Base-by-base conservation (phyloP, 1,140 invertebrate genomes). In the Drosophila lacertosa region DNA sequence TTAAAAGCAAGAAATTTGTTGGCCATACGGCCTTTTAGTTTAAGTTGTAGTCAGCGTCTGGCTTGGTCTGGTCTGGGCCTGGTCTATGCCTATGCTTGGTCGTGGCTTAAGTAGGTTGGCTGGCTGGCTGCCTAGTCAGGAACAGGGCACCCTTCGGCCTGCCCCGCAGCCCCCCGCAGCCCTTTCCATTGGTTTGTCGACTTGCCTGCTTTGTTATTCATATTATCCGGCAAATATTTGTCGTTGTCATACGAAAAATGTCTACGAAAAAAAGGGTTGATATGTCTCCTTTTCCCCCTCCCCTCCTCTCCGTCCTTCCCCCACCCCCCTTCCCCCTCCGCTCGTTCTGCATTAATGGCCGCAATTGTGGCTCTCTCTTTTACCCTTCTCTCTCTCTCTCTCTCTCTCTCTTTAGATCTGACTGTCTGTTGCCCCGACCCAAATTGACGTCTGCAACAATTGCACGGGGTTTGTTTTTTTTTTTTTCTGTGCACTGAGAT, bases 141-240 rank as follows among this genome's bases (percentile, higher is more conserved):
- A 40, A 29, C 39, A 40, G 33, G 18, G 22, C 47, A 53, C 39
- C 26, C 20, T 29, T 35, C 32, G 33, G 16, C 55, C 51, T 16
- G 33, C 13, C 16, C 26, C 20, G 29, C 26, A 24, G 24, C 58
- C 18, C 11, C 26, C 39, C 40, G n/a, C 16, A n/a, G 9, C n/a
- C 7, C 35, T 18, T 37, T 13, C 42, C 32, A 39, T 64, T 53
- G 50, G 55, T 45, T 24, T 69, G 71, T 70, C 67, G 65, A 42
- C 54, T n/a, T n/a, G 53, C 53, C 64, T 76, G 70, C 74, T 84
- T 86, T 86, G 82, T 86, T 86, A 86, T 86, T 88, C 82, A 86
- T 86, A 86, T 86, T 86, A 86, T 86, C 82, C 82, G 74, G 82
- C 82, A 86, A 86, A 86, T 86, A 86, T 86, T 86, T 86, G 82